Percentiles rank a stretch among this genome's conserved stretches.
Evolutionary conservation across 1,140 invertebrate species (phyloP).

Genomic region (Euura saliciscinereae): DNA sequence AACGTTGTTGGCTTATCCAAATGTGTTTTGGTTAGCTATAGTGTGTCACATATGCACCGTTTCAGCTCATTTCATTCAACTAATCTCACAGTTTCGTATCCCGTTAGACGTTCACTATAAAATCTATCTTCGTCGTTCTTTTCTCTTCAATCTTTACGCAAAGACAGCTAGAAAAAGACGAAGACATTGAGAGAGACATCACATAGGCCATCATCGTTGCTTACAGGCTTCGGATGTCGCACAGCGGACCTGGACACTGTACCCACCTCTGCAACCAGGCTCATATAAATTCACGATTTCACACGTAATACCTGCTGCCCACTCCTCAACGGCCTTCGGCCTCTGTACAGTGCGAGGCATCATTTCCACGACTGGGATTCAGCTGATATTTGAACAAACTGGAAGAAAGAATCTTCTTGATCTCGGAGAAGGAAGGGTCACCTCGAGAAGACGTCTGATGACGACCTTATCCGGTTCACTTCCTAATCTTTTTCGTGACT

Average conservation of each 20-base stretch:
- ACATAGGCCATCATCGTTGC: neutral
- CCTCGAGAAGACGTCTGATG: too few relatives aligned
- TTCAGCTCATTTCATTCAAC: too few relatives aligned
- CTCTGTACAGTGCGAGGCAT: too few relatives aligned
- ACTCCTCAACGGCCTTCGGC: neutral
- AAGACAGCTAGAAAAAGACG: neutral
- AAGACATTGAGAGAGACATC: neutral
- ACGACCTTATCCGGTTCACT: neutral
- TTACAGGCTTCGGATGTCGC: neutral
- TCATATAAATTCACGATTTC: slow-evolving; percentile 7
- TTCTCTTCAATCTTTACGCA: neutral
- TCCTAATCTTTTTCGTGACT: neutral
- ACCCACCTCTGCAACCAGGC: neutral
- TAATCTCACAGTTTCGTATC: too few relatives aligned
- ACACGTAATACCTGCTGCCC: neutral
- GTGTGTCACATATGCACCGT: too few relatives aligned
- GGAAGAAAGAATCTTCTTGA: too few relatives aligned
- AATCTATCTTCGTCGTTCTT: neutral
- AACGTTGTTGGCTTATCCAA: too few relatives aligned
- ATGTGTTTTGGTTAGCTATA: too few relatives aligned
- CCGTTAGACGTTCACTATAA: too few relatives aligned
- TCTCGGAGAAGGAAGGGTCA: too few relatives aligned
- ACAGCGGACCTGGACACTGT: neutral
- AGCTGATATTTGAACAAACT: too few relatives aligned
- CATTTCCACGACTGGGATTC: too few relatives aligned